Evolutionary conservation across 2,888 invertebrate genomes (phyloP).

Genomic region (Cantharis flavilabris): DNA sequence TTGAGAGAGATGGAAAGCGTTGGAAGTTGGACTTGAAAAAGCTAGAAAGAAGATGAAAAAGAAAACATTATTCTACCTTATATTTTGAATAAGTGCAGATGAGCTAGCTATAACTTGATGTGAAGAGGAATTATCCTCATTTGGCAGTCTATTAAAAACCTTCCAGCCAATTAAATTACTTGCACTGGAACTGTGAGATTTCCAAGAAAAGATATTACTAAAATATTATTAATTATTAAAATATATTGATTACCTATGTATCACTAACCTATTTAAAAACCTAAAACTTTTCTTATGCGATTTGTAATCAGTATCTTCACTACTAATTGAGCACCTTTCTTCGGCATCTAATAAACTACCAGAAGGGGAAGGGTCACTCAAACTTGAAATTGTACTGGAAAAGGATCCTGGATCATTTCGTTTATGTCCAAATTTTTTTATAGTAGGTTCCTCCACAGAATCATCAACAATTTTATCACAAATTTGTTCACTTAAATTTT

Average conservation of each 20-base stretch:
- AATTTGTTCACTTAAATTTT: slow-evolving; percentile 9
- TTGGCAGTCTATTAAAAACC: slow-evolving; percentile 51
- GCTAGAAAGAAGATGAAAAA: no score
- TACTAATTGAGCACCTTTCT: slow-evolving; percentile 44
- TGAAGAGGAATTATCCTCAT: slow-evolving; percentile 34
- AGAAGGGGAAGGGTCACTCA: slow-evolving; percentile 70
- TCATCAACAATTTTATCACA: slow-evolving; percentile 15
- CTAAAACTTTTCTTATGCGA: slow-evolving; percentile 63
- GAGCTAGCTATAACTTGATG: slow-evolving; percentile 67
- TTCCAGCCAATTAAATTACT: slow-evolving; percentile 48
- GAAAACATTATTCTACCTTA: slow-evolving; percentile 55
- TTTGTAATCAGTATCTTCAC: slow-evolving; percentile 54
- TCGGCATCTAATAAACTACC: slow-evolving; percentile 59
- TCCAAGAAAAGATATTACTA: slow-evolving; percentile 59
- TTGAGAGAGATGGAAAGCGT: no score
- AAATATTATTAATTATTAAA: slow-evolving; percentile 12
- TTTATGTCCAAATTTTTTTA: slow-evolving; percentile 53
- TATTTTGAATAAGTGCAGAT: slow-evolving; percentile 72
- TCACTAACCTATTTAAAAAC: slow-evolving; percentile 66
- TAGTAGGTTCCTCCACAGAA: slow-evolving; percentile 17
- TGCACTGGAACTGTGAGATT: slow-evolving; percentile 41
- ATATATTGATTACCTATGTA: background rate
- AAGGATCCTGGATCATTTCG: slow-evolving; percentile 66
- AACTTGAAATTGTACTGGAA: slow-evolving; percentile 71
- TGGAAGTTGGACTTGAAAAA: no score